Percentiles rank a stretch among this genome's conserved stretches.
These are phyloP conservation scores for Sussaba pulchella DNA, from an alignment of 2,888 invertebrate genomes.

Conservation along the genomic window DNA sequence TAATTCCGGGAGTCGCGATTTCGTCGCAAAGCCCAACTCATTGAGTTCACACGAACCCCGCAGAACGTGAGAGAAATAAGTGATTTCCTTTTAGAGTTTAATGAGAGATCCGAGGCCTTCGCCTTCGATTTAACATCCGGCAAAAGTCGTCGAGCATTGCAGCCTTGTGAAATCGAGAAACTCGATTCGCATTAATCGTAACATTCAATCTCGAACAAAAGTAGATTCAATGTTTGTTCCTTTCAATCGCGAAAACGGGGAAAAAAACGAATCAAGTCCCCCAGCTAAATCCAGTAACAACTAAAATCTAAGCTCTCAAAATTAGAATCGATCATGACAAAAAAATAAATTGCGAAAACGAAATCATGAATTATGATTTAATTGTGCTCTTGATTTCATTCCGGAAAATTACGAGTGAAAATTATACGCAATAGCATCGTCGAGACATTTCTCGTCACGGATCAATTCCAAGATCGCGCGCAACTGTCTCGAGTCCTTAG, in stretches of 20 bases:
- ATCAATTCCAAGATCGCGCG: too few species aligned
- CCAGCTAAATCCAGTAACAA: not conserved
- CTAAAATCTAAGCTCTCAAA: not conserved
- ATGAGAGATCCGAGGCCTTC: slow-evolving; percentile 32
- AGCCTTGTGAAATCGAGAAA: slow-evolving; percentile 33
- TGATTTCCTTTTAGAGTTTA: slow-evolving; percentile 17
- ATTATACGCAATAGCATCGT: too few species aligned
- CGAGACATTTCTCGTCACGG: too few species aligned
- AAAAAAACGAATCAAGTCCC: not conserved
- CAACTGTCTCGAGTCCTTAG: too few species aligned
- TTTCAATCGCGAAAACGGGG: not conserved
- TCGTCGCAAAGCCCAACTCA: not conserved
- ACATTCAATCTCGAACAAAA: slow-evolving; percentile 6
- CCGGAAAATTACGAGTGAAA: too few species aligned
- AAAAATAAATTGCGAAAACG: too few species aligned
- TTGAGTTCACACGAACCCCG: not conserved
- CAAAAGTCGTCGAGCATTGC: not conserved
- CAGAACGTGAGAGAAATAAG: slow-evolving; percentile 6
- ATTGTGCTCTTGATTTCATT: too few species aligned
- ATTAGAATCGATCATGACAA: too few species aligned
- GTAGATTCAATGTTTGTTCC: not conserved
- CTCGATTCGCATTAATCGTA: not conserved
- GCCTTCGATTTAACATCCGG: slow-evolving; percentile 28
- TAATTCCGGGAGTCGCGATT: slow-evolving; percentile 10
- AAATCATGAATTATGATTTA: too few species aligned